Conservation (phyloP, 2,113 vertebrate genomes). For the Mystacornis crossleyi region DNA sequence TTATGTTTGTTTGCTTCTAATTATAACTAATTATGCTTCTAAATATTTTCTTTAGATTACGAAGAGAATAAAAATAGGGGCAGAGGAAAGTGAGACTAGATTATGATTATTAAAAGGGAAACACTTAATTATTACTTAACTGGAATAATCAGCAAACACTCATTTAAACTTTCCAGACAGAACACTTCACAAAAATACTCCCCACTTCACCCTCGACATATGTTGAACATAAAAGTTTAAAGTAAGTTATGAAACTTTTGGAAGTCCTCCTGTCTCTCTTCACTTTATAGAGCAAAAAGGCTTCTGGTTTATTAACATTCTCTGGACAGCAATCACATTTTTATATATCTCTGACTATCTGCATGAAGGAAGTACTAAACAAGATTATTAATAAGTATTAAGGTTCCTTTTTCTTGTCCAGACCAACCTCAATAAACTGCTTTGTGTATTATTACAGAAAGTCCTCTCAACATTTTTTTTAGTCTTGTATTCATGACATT, state of each 20-base stretch:
- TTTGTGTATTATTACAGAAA: background rate
- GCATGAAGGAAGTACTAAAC: conserved; percentile 15
- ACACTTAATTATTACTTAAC: conserved; percentile 70
- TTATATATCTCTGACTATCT: background rate
- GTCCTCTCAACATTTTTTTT: background rate
- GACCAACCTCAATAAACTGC: background rate
- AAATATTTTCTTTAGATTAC: conserved; percentile 78
- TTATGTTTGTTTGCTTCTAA: conserved; percentile 79
- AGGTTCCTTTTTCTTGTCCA: background rate
- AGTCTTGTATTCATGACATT: background rate
- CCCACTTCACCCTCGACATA: background rate
- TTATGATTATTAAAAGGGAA: conserved; percentile 74
- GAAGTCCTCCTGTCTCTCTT: background rate
- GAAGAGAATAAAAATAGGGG: conserved; percentile 62
- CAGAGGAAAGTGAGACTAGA: conserved; percentile 55
- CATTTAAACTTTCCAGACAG: conserved; percentile 67
- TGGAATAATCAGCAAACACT: conserved; percentile 56
- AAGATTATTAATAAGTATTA: background rate
- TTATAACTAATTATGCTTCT: conserved; percentile 77
- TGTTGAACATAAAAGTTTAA: conserved; percentile 30
- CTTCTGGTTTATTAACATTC: background rate
- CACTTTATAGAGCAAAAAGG: background rate
- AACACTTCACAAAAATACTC: conserved; percentile 52
- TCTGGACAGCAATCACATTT: background rate
- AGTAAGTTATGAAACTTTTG: background rate